Percentiles rank a stretch among this genome's conserved stretches.
phyloP scores from a whole-genome alignment of 2,113 vertebrate species.

The Mixornis gularis region DNA sequence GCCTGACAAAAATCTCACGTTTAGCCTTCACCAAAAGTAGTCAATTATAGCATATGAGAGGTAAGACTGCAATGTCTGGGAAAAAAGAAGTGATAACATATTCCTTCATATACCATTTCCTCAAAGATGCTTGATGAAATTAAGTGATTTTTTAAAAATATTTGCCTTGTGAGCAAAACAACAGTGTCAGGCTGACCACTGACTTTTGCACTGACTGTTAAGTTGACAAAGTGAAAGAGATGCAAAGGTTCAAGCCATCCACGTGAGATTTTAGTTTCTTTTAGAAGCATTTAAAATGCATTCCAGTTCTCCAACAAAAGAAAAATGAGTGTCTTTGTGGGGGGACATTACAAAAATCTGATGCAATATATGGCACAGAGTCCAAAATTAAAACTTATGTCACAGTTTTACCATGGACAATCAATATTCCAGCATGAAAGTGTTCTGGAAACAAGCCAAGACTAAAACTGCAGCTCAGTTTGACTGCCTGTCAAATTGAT shows the following conservation, averaged over 20 bases:
- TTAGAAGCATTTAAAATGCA: neutral
- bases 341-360: neutral
- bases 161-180: neutral
- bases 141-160: neutral
- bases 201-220: neutral
- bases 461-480: neutral
- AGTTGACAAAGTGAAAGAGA: neutral
- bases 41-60: neutral
- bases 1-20: neutral
- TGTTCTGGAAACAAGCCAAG: neutral
- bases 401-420: neutral
- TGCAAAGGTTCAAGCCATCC: neutral
- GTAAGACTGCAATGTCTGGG: neutral
- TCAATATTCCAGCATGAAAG: neutral
- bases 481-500: neutral
- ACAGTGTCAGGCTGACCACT: neutral
- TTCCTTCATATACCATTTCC: neutral
- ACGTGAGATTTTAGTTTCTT: neutral
- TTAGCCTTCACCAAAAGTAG: neutral
- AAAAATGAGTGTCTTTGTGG: neutral
- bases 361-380: neutral
- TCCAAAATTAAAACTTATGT: neutral
- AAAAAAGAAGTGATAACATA: fast-evolving
- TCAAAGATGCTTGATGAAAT: neutral
- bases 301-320: neutral